Conservation (phyloP, 2,113 vertebrate species). For the Steatornis caripensis region DNA sequence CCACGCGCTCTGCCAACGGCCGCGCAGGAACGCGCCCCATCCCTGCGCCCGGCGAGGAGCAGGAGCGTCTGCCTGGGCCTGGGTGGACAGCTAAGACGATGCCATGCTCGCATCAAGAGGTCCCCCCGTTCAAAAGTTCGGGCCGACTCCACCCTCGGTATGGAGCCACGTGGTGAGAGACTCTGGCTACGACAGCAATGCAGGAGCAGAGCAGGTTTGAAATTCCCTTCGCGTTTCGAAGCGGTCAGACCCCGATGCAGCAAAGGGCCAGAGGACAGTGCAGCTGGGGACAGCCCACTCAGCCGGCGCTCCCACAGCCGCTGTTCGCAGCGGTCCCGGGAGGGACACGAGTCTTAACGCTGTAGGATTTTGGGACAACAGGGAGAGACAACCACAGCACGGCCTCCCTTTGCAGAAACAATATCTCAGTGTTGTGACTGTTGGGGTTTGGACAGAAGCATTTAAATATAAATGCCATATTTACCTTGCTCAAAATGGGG, state of each 20-base stretch:
- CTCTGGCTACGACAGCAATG: neutral
- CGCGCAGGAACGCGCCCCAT: neutral
- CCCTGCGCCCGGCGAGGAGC: neutral
- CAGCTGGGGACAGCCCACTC: neutral
- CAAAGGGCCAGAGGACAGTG: neutral
- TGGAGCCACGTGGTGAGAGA: neutral
- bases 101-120: neutral
- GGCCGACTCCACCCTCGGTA: neutral
- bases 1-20: neutral
- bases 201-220: neutral
- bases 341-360: neutral
- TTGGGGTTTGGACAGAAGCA: neutral
- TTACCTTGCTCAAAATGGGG: neutral
- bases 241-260: neutral
- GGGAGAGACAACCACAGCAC: neutral
- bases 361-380: neutral
- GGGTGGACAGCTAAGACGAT: neutral
- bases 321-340: neutral
- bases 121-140: neutral
- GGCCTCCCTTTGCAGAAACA: neutral
- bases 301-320: neutral
- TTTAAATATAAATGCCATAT: neutral
- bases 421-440: neutral
- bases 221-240: neutral
- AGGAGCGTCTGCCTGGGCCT: neutral